Evolutionary conservation across 2,888 invertebrate genomes (phyloP), one percentile per base, ranked within the genome.

Genomic region (Abrostola triplasia): DNA sequence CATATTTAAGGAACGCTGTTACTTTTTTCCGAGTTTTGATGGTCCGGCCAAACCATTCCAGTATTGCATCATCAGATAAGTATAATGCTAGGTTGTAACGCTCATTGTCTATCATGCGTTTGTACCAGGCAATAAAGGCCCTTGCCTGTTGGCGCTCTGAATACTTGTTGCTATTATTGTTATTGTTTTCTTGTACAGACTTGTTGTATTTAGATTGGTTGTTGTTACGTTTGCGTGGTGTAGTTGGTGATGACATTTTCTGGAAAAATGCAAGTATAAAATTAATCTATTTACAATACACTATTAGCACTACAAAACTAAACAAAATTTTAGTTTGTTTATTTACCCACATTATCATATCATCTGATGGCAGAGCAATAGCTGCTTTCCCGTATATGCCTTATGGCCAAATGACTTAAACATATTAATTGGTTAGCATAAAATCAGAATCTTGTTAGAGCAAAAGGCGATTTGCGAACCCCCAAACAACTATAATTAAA

Each of bases 1-100:
- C 93, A 89, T 89, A 89, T 77, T 95, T 95, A 5, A 96, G 77
- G 73, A 96, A 96, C 5, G 91, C 86, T 1, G 92, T 85, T 0
- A 96, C 95, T 79, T 95, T 95, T 81, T 94, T 95, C 70, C 94
- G 95, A 0, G 95, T 95, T 81, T 92, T 95, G 7, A 96, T 91
- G 10, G 95, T 96, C 58, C 95, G 91, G 0, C 96, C 96, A 84
- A 96, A 96, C 96, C 96, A 96, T 83, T 96, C 96, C 2, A 96
- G 86, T 0, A 92, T 85, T 1, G 95, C 92, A 81, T 95, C 91
- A 67, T 95, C 94, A 13, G 95, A 91, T 36, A 95, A 77, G 75
- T 95, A 95, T 37, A 95, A 79, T 7, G 92, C 87, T 0, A 95
- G 75, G 66, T 93, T 95, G 49, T 92, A 88, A 11, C 95, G 86